Conservation (phyloP, 2,797 vertebrate genomes). For the Discoglossus pictus region DNA sequence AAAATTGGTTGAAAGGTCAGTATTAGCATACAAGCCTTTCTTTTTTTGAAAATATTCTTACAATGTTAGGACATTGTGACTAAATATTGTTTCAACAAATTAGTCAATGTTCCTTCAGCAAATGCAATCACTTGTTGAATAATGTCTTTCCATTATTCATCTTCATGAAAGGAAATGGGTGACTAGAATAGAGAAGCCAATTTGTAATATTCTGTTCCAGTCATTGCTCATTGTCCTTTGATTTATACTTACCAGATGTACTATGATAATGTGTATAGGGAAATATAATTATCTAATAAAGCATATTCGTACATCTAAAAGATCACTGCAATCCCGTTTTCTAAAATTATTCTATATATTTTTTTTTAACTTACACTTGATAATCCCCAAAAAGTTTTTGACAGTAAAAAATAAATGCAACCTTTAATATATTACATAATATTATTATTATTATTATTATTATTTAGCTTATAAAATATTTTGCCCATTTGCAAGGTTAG, state of each 20-base stretch:
- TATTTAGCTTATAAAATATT: no score
- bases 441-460: no score
- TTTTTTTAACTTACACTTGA: no score
- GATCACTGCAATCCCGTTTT: not conserved
- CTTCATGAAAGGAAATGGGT: constrained; percentile 21
- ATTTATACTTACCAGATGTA: constrained; percentile 23
- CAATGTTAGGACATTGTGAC: constrained; percentile 28
- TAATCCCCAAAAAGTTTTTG: no score
- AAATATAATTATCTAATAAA: constrained; percentile 4
- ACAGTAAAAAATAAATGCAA: no score
- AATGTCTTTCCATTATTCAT: constrained; percentile 16
- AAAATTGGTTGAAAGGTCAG: constrained; percentile 18
- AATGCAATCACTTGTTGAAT: constrained; percentile 35
- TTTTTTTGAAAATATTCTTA: constrained; percentile 29
- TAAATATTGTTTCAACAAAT: constrained; percentile 38
- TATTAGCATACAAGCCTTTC: constrained; percentile 3
- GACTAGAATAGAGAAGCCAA: constrained; percentile 20
- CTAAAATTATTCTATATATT: not conserved
- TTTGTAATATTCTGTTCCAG: constrained; percentile 24
- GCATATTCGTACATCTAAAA: not conserved
- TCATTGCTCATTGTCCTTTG: constrained; percentile 25
- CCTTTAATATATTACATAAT: no score
- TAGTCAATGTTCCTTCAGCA: constrained; percentile 38
- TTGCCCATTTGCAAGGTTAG: no score
- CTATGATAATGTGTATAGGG: constrained; percentile 11